A percentile compares a stretch with the other conserved stretches of the same genome.
Evolutionary conservation across 1,140 invertebrate genomes (phyloP).

Genomic region (Bicyclus anynana): DNA sequence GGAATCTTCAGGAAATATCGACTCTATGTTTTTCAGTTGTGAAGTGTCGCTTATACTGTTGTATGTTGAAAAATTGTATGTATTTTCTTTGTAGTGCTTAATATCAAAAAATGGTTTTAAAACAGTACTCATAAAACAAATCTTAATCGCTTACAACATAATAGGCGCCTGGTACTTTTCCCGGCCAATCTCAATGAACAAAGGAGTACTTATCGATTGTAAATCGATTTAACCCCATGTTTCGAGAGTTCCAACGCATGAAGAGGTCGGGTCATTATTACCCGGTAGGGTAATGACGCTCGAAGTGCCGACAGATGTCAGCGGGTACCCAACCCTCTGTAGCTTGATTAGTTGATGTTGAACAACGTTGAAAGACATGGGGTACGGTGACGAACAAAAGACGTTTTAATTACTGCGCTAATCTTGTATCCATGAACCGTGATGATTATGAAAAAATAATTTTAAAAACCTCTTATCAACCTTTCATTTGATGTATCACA

Average conservation of each 20-base stretch:
- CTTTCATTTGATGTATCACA: too few relatives aligned
- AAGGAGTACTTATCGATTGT: not conserved
- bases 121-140: too few relatives aligned
- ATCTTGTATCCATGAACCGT: not conserved
- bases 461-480: not conserved
- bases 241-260: constrained; percentile 3
- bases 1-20: too few relatives aligned
- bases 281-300: constrained; percentile 20
- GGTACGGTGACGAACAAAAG: constrained; percentile 18
- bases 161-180: too few relatives aligned
- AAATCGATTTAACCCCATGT: constrained; percentile 10
- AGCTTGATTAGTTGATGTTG: constrained; percentile 19
- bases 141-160: too few relatives aligned
- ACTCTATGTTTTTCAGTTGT: too few relatives aligned
- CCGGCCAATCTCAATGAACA: not conserved
- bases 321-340: constrained; percentile 13
- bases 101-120: too few relatives aligned
- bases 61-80: too few relatives aligned
- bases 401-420: constrained; percentile 4
- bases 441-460: not conserved
- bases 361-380: constrained; percentile 15
- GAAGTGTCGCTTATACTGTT: too few relatives aligned
- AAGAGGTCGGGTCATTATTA: constrained; percentile 10
- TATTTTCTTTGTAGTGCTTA: too few relatives aligned
- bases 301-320: constrained; percentile 24